Percentiles rank a stretch among this genome's conserved stretches.
These are phyloP conservation scores for Uloborus plumipes DNA, from an alignment of 2,888 invertebrate species.

Conservation along the genomic window DNA sequence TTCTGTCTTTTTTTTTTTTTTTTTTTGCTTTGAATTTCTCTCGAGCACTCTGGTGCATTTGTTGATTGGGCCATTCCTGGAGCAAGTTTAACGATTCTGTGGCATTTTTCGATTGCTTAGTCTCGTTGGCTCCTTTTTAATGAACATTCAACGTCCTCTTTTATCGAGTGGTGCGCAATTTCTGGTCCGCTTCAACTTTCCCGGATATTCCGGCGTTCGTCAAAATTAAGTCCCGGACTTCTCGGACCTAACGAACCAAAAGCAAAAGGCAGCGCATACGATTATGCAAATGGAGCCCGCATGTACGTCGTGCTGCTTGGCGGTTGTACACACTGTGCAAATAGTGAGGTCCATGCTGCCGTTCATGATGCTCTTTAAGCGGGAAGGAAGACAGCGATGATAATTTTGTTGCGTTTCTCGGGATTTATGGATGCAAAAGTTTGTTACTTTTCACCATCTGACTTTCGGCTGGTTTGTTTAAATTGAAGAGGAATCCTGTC, in stretches of 20 bases:
- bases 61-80: constrained; percentile 46
- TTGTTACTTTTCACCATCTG: too few species aligned
- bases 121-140: constrained; percentile 41
- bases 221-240: constrained; percentile 49
- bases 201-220: constrained; percentile 6
- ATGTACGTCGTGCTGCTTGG: not conserved
- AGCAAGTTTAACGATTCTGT: constrained; percentile 50
- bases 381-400: too few species aligned
- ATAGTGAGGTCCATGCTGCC: constrained; percentile 1
- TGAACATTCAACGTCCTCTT: constrained; percentile 44
- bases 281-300: constrained; percentile 55
- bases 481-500: too few species aligned
- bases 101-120: constrained; percentile 61
- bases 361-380: too few species aligned
- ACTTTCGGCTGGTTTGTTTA: too few species aligned
- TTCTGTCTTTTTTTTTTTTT: too few species aligned
- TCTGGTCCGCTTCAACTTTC: constrained; percentile 32
- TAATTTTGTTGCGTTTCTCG: too few species aligned
- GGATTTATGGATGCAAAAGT: too few species aligned
- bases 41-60: constrained; percentile 9
- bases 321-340: constrained; percentile 35
- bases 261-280: constrained; percentile 36
- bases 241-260: constrained; percentile 51
- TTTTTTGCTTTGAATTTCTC: too few species aligned
- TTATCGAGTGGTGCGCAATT: constrained; percentile 32